These are phyloP conservation scores for Cyprinus carpio DNA, from an alignment of 2,113 vertebrate species.

Conservation along the genomic window DNA sequence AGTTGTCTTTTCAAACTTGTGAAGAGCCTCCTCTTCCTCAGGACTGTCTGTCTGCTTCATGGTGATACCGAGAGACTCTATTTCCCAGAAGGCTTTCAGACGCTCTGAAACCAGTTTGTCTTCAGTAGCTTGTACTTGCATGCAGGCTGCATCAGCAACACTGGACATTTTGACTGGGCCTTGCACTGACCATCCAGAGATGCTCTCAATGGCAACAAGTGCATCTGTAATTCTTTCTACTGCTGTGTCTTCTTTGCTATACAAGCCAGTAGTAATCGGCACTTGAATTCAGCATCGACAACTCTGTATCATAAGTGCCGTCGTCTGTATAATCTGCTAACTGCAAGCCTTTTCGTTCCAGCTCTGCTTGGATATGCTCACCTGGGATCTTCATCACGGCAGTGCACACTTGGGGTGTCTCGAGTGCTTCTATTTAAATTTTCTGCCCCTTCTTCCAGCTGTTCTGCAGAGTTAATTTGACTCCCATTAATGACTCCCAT, in stretches of 20 bases:
- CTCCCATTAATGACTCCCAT: no score
- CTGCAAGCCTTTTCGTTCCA: background rate
- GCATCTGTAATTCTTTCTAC: no score
- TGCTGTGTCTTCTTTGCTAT: no score
- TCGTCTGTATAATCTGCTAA: background rate
- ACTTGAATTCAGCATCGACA: no score
- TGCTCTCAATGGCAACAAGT: no score
- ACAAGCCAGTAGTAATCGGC: no score
- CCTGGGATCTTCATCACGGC: background rate
- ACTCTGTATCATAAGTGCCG: background rate
- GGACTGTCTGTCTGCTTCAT: background rate
- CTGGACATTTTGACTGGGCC: no score
- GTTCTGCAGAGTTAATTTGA: no score
- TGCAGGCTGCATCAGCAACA: background rate
- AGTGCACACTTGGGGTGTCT: background rate
- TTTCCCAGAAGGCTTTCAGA: background rate
- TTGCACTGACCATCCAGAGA: no score
- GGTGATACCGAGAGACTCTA: background rate
- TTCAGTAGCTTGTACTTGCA: background rate
- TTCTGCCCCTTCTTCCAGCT: no score
- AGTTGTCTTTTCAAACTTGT: background rate
- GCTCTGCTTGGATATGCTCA: slow-evolving; percentile 4
- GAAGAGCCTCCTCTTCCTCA: background rate
- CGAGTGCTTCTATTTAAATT: background rate
- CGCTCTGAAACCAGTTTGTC: background rate